Percentiles rank a stretch among this genome's conserved stretches.
Conservation (phyloP, 2,113 vertebrate genomes). For the Pelecanus crispus region DNA sequence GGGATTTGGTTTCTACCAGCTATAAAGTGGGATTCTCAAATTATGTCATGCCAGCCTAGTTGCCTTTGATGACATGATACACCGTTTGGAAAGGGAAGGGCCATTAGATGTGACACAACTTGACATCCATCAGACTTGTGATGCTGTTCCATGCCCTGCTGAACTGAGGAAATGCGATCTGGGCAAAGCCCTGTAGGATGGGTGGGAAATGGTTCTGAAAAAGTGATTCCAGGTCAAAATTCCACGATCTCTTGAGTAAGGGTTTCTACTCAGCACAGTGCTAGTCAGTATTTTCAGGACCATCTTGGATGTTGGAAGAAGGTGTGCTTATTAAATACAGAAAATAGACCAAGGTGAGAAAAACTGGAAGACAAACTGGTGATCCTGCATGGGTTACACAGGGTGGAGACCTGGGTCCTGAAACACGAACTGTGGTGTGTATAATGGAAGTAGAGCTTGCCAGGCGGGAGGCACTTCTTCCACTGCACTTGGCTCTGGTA, state of each 20-base stretch:
- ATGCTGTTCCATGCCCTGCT: constrained; percentile 27
- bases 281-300: neutral
- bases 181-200: neutral
- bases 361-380: neutral
- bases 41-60: neutral
- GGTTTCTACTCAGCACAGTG: neutral
- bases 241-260: neutral
- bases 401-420: neutral
- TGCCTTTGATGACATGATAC: constrained; percentile 23
- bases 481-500: neutral
- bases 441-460: neutral
- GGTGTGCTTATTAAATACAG: neutral
- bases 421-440: neutral
- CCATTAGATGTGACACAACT: constrained; percentile 4
- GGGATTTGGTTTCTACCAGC: constrained; percentile 14
- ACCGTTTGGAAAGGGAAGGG: constrained; percentile 20
- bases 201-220: constrained; percentile 25
- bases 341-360: neutral
- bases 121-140: neutral
- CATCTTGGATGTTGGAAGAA: neutral
- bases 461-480: neutral
- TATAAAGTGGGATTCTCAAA: constrained; percentile 30
- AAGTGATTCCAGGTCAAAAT: neutral
- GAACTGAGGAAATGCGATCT: constrained; percentile 5
- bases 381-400: neutral